These are phyloP conservation scores for Lasioglossum baleicum DNA, from an alignment of 1,140 invertebrate genomes.

Conservation along the genomic window DNA sequence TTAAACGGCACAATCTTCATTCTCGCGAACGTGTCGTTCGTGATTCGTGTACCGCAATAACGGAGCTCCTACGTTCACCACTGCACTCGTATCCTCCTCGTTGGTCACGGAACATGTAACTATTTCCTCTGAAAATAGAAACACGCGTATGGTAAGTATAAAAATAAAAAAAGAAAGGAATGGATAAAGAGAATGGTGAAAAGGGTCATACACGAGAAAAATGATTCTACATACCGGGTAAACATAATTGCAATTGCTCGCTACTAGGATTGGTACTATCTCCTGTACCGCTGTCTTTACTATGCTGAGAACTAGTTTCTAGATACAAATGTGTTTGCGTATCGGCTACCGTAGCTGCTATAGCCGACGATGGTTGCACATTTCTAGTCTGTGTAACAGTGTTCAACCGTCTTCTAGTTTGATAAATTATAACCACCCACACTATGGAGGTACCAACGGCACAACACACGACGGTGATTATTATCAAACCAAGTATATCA, in stretches of 20 bases:
- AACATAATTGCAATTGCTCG: conserved; percentile 80
- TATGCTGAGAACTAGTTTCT: conserved; percentile 79
- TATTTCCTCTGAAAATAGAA: conserved; percentile 67
- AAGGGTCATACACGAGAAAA: too few species aligned
- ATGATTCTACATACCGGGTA: conserved; percentile 70
- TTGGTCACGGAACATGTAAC: conserved; percentile 66
- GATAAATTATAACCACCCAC: conserved; percentile 96
- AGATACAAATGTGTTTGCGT: conserved; percentile 74
- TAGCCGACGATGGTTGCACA: conserved; percentile 48
- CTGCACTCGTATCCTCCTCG: conserved; percentile 72
- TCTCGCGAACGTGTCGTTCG: conserved; percentile 68
- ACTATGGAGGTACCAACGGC: conserved; percentile 93
- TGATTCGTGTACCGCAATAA: conserved; percentile 76
- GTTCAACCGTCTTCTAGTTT: conserved; percentile 85
- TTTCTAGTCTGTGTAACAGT: conserved; percentile 54
- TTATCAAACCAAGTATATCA: conserved; percentile 90
- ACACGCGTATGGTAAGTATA: too few species aligned
- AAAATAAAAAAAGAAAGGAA: too few species aligned
- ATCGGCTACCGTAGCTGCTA: conserved; percentile 52
- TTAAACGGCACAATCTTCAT: conserved; percentile 60
- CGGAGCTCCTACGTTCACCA: conserved; percentile 69
- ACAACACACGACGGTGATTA: conserved; percentile 94
- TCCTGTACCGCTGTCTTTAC: conserved; percentile 83
- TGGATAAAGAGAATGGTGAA: too few species aligned
- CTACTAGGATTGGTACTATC: conserved; percentile 82